Evolutionary conservation across 2,888 invertebrate genomes (phyloP), one percentile per base, ranked within the genome.

Genomic region (Ectobius pallidus): DNA sequence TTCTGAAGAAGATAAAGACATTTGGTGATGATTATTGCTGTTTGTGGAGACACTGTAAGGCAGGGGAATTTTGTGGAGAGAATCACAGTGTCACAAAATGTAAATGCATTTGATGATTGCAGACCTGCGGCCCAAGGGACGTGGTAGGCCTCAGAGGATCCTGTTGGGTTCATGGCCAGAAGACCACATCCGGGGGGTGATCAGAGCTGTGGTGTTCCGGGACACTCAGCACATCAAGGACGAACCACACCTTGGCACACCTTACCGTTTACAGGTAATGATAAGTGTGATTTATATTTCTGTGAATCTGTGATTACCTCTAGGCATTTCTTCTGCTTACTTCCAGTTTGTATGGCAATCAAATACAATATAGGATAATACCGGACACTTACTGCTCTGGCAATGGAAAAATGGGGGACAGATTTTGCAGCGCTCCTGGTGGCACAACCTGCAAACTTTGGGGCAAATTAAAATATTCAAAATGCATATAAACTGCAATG

Each of bases 121-220:
- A 91, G 94, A 96, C 87, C 86, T 96, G 82, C 87, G 96, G 80
- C 96, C 96, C 52, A 96, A 96, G 84, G 96, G 96, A 67, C 88
- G 96, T 80, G 96, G 96, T 39, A 86, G 96, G 77, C 96, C 96
- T 27, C 96, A 96, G 82, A 89, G 96, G 81, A 96, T 96, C 82
- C 86, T 96, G 78, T 86, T 96, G 77, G 96, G 96, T 75, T 93
- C 95, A 75, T 96, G 96, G 96, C 95, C 96, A 11, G 95, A 96
- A 84, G 95, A 95, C 82, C 95, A 95, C 84, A 95, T 96, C 83
- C 91, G 94, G 81, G 94, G 94, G 76, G 96, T 96, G 71, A 95
- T 96, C 80, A 89, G 95, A 80, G 94, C 95, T 73, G 95, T 96
- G 70, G 96, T 96, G 74, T 96, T 96, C 87, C 88, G 95, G 79